Evolutionary conservation across 2,113 vertebrate genomes (phyloP).

Genomic region (Trinectes maculatus): DNA sequence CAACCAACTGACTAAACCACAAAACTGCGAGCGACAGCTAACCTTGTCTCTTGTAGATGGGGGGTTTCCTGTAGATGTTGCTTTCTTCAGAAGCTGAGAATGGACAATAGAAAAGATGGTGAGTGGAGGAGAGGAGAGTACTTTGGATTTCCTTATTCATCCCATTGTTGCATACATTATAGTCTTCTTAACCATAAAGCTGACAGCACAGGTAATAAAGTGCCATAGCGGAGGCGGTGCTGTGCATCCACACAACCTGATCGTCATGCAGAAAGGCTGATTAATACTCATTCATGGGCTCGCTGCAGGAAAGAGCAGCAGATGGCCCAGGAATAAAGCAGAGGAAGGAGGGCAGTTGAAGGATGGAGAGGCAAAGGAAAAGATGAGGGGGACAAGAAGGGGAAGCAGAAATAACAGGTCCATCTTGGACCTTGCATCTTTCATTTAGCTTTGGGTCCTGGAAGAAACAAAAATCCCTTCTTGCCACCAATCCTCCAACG

Average conservation of each 20-base stretch:
- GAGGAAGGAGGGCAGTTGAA: conserved; percentile 29
- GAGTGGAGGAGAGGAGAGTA: not conserved
- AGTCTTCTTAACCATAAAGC: conserved; percentile 45
- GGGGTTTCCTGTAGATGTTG: conserved; percentile 96
- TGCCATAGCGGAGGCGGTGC: conserved; percentile 18
- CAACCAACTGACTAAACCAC: not conserved
- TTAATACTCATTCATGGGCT: conserved; percentile 41
- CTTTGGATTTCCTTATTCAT: conserved; percentile 23
- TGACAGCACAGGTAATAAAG: conserved; percentile 56
- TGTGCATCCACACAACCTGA: conserved; percentile 54
- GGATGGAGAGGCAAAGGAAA: conserved; percentile 12
- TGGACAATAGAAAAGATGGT: conserved; percentile 18
- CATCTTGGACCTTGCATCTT: not conserved
- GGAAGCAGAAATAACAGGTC: not conserved
- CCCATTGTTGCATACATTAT: conserved; percentile 29
- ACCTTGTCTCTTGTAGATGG: conserved; percentile 97
- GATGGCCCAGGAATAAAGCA: conserved; percentile 51
- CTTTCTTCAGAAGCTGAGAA: conserved; percentile 87
- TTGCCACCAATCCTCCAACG: conserved; percentile 10
- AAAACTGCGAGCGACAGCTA: too few species aligned
- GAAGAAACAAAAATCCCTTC: not conserved
- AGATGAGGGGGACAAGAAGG: not conserved
- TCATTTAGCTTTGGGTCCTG: not conserved
- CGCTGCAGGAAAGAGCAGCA: conserved; percentile 59
- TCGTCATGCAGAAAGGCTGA: conserved; percentile 47